phyloP scores from a whole-genome alignment of 2,888 invertebrate genomes.

The Willowsia nigromaculata region DNA sequence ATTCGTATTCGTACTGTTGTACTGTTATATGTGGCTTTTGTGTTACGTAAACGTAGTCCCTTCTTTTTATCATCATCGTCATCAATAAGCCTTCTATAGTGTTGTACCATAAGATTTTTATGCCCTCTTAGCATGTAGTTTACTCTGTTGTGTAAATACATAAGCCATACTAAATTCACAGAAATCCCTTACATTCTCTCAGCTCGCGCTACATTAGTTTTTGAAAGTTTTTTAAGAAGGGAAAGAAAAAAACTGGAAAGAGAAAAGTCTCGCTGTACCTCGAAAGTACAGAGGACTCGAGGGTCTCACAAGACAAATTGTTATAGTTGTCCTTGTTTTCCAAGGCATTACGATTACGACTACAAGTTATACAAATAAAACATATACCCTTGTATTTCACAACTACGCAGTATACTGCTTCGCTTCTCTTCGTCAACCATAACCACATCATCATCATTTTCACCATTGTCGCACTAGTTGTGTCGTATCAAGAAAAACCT shows the following conservation, averaged over 20 bases:
- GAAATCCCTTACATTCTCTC: not conserved
- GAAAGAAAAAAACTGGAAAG: not conserved
- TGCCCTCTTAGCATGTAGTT: not conserved
- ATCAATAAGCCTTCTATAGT: not conserved
- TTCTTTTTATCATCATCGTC: constrained; percentile 1
- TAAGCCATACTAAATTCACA: not conserved
- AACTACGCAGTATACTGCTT: not conserved
- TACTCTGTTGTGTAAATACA: not conserved
- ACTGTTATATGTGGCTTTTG: constrained; percentile 39
- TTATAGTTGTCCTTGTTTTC: constrained; percentile 63
- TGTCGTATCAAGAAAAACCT: not conserved
- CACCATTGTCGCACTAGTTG: not conserved
- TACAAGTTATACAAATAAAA: not conserved
- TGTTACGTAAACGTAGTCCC: constrained; percentile 23
- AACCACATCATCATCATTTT: constrained; percentile 9
- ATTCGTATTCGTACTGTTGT: constrained; percentile 14
- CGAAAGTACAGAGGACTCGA: constrained; percentile 35
- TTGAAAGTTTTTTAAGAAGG: constrained; percentile 43
- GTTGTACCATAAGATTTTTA: not conserved
- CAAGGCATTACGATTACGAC: constrained; percentile 30
- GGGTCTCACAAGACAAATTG: constrained; percentile 64
- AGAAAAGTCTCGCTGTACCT: constrained; percentile 38
- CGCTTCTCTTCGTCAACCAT: not conserved
- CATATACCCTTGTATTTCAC: not conserved
- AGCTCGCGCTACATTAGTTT: constrained; percentile 18